Conservation (phyloP, 2,888 invertebrate species). For the Adelphocoris suturalis region DNA sequence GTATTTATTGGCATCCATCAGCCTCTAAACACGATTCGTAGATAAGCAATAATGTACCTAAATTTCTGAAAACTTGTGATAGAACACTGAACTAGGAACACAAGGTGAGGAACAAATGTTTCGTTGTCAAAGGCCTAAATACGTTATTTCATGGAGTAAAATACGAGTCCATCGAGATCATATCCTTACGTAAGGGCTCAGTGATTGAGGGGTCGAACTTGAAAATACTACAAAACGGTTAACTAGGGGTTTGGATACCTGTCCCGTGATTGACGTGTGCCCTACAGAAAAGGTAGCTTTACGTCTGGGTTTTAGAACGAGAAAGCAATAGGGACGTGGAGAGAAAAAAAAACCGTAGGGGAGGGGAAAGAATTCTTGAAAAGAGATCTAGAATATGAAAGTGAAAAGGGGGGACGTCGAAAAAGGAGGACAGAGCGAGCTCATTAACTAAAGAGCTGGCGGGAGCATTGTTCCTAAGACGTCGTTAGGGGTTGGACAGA, state of each 20-base stretch:
- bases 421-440: slow-evolving; percentile 32
- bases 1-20: too few species aligned
- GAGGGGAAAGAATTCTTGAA: slow-evolving; percentile 25
- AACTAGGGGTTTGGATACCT: slow-evolving; percentile 10
- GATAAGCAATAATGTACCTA: too few species aligned
- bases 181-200: not conserved
- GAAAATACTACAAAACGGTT: not conserved
- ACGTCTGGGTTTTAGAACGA: slow-evolving; percentile 3
- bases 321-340: not conserved
- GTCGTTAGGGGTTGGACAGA: slow-evolving; percentile 43
- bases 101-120: too few species aligned
- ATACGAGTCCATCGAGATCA: not conserved
- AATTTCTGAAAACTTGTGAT: too few species aligned
- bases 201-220: not conserved
- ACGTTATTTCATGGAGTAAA: not conserved
- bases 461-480: slow-evolving; percentile 48
- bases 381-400: slow-evolving; percentile 37
- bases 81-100: too few species aligned
- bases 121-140: not conserved
- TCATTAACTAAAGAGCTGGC: slow-evolving; percentile 60
- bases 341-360: not conserved
- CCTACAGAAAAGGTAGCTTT: not conserved
- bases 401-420: slow-evolving; percentile 1
- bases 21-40: too few species aligned
- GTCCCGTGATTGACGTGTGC: slow-evolving; percentile 11